Conservation (phyloP, 37 sponge, comb jelly and placozoan species). For the Spongia lamella region DNA sequence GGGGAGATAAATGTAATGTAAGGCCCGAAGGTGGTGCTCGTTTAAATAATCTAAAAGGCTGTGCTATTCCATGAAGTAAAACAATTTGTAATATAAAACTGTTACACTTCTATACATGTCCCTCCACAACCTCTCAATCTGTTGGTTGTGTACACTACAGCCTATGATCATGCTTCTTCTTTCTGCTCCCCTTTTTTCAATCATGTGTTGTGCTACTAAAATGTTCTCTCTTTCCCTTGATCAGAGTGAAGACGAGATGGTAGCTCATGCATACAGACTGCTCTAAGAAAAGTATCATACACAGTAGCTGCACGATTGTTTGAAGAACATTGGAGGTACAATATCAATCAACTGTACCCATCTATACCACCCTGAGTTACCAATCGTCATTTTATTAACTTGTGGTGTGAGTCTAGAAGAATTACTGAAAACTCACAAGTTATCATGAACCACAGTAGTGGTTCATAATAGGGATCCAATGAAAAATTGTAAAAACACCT, state of each 20-base stretch:
- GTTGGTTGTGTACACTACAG: conserved; percentile 22
- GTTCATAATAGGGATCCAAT: no score
- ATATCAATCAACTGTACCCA: no score
- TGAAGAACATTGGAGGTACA: no score
- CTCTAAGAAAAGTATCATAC: neutral
- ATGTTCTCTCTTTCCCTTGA: conserved; percentile 13
- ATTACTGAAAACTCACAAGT: neutral
- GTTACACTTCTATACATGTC: conserved; percentile 14
- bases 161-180: conserved; percentile 28
- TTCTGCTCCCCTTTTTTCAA: conserved; percentile 1
- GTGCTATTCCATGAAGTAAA: conserved; percentile 20
- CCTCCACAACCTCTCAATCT: conserved; percentile 10
- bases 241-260: neutral
- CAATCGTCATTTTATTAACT: no score
- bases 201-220: conserved; percentile 9
- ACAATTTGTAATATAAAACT: conserved; percentile 9
- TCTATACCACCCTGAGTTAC: no score
- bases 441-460: no score
- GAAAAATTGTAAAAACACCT: no score
- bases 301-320: no score
- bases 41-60: conserved; percentile 2
- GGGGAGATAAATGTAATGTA: conserved; percentile 15
- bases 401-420: neutral
- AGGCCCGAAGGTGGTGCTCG: conserved; percentile 4
- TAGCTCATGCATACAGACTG: neutral